Base-by-base conservation (phyloP, 2,888 invertebrate genomes). In the Leptothorax acervorum region DNA sequence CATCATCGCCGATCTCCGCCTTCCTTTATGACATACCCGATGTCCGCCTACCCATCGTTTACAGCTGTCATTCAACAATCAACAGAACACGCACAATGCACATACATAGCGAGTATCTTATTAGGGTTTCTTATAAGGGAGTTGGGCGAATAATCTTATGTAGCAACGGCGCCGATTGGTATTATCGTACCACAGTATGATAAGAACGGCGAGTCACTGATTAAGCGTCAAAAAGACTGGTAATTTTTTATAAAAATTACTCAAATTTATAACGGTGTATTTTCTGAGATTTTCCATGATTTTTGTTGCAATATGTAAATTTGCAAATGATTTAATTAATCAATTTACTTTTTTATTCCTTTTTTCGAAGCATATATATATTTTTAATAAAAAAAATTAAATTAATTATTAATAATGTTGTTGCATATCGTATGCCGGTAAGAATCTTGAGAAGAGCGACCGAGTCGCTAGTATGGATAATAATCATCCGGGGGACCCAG, bases 1-100 rank as follows among this genome's bases (percentile, higher is more conserved):
- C 18, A 9, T 81, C 39, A 48, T 51, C 28, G 28, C 28, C 1
- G 6, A 18, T 81, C 23, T 23, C 23, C 2, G 39, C 28, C 62
- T 71, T 8, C 39, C 48, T 60, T 8, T 8, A 81, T 15, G 48
- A 70, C 66, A 66, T 45, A 15, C 2, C 42, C 23, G 31, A 60
- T 18, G 48, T 39, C 48, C 51, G 12, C 60, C 70, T 51, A 62
- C 28, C 35, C 6, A 23, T 79, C 35, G 18, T 51, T 81, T 60
- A 70, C 60, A 81, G 71, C n/a, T 81, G 51, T 79, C 60, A 71
- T n/a, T 60, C 4, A 35, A 5, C 35, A 5, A 35, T 35, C 28
- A 18, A 65, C 60, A 12, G 51, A 62, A 39, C n/a, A 57, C 4
- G n/a, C 11, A 63, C 28, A 23, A 23, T 23, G 23, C 23, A 23